A percentile compares a stretch with the other conserved stretches of the same genome.
phyloP scores from a whole-genome alignment of 2,113 vertebrate genomes.

The Cheilinus undulatus region DNA sequence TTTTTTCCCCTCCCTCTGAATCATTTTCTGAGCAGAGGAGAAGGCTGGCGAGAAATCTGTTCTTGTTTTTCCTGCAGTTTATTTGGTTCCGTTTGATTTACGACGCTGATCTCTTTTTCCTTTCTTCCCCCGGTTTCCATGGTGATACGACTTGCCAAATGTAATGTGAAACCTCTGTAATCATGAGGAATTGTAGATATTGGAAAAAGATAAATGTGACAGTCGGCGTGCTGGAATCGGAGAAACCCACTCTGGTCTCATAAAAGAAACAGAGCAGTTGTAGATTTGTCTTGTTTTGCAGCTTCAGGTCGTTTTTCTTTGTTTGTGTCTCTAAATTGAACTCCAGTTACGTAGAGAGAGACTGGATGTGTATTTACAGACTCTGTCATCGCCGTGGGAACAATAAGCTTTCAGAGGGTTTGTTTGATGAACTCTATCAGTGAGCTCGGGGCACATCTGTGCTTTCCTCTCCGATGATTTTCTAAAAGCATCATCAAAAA shows the following conservation, averaged over 20 bases:
- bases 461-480: slow-evolving; percentile 34
- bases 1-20: slow-evolving; percentile 8
- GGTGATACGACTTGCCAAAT: slow-evolving; percentile 43
- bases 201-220: slow-evolving; percentile 63
- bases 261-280: not conserved
- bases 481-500: slow-evolving; percentile 1
- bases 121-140: slow-evolving; percentile 52
- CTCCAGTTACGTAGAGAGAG: not conserved
- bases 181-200: slow-evolving; percentile 50
- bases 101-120: not conserved
- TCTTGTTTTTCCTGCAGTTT: slow-evolving; percentile 11
- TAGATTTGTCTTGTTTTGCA: not conserved
- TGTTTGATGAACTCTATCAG: slow-evolving; percentile 49
- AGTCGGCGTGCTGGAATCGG: slow-evolving; percentile 3
- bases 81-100: slow-evolving; percentile 67
- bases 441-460: slow-evolving; percentile 38
- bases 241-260: not conserved
- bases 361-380: slow-evolving; percentile 1
- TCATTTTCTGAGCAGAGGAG: not conserved
- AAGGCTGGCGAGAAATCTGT: not conserved
- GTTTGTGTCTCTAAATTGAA: slow-evolving; percentile 18
- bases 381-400: slow-evolving; percentile 5
- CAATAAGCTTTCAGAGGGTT: slow-evolving; percentile 33
- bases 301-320: not conserved
- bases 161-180: slow-evolving; percentile 24